Base-by-base conservation (phyloP, 2,113 vertebrate genomes). In the Neomonachus schauinslandi region DNA sequence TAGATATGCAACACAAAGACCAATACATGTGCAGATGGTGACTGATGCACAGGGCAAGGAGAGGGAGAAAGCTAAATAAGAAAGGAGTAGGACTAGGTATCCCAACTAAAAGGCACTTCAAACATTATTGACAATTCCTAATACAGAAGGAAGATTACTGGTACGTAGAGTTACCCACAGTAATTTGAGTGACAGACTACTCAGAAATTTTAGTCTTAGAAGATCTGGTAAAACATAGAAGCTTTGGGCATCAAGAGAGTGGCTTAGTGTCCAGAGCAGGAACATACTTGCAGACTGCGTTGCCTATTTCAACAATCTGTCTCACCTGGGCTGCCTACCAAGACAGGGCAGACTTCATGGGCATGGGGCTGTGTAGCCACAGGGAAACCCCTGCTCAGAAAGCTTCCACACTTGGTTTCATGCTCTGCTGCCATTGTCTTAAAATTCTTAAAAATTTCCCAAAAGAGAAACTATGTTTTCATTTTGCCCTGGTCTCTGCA, bases 271-370 rank as follows among this genome's bases (percentile, higher is more conserved):
- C 53, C 10, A 4, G 55, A 39, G 1, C 4, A 92, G 61, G 33
- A 49, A 57, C 5, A 7, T n/a, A 39, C 39, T n/a, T 39, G 5
- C 9, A 10, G 24, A 0, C 46, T 39, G 28, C 13, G n/a, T 77
- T 13, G 0, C 12, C 5, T 89, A 0, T 46, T 19, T 57, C 26
- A 21, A 28, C 2, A 12, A n/a, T 42, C 9, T 1, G 0, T 3
- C 4, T 57, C 19, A 65, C 14, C 5, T 18, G 0, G 6, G 1
- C 22, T 74, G 3, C n/a, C 8, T 26, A 21, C 31, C 11, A 46
- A 24, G 4, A 2, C 5, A 26, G 4, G 46, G 6, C 13, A 7
- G 1, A 11, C 16, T 65, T 36, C 19, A 1, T 0, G 15, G 36
- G 8, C 15, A 1, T 2, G 31, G 15, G 31, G 61, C 19, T 69